These are phyloP conservation scores for Oreochromis aureus DNA, from an alignment of 2,113 vertebrate genomes.

Conservation along the genomic window DNA sequence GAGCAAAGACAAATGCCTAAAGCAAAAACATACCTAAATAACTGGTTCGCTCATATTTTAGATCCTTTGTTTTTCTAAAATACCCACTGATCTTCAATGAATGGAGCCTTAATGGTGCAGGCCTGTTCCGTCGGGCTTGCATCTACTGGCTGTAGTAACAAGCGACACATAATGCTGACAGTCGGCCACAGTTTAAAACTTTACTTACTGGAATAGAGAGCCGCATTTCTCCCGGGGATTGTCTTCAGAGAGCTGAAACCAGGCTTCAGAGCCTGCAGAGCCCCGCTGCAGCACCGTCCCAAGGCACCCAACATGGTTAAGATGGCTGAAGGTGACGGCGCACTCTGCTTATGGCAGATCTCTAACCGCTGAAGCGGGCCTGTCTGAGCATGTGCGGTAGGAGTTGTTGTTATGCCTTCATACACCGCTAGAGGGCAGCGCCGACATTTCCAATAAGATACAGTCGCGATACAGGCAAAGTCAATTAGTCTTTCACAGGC, in stretches of 20 bases:
- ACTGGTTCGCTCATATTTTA: not conserved
- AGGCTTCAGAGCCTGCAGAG: constrained; percentile 77
- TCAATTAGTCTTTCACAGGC: not conserved
- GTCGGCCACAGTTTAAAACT: not conserved
- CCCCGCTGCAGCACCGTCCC: constrained; percentile 81
- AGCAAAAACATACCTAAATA: not conserved
- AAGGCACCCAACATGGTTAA: constrained; percentile 84
- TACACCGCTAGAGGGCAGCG: constrained; percentile 8
- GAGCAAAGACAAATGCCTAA: not conserved
- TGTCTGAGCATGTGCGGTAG: not conserved
- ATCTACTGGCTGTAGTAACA: not conserved
- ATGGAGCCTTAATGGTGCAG: not conserved
- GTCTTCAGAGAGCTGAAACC: constrained; percentile 65
- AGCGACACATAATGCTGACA: not conserved
- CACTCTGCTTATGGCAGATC: not conserved
- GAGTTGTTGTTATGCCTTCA: not conserved
- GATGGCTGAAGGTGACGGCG: constrained; percentile 77
- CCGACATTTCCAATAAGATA: not conserved
- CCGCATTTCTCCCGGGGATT: constrained; percentile 46
- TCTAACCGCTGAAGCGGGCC: not conserved
- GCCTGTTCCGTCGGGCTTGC: not conserved
- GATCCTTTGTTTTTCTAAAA: not conserved
- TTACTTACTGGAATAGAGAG: constrained; percentile 18
- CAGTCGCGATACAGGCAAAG: not conserved
- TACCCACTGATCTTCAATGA: not conserved